These are phyloP conservation scores for Lanius ludovicianus DNA, from an alignment of 2,113 vertebrate genomes.

Conservation along the genomic window DNA sequence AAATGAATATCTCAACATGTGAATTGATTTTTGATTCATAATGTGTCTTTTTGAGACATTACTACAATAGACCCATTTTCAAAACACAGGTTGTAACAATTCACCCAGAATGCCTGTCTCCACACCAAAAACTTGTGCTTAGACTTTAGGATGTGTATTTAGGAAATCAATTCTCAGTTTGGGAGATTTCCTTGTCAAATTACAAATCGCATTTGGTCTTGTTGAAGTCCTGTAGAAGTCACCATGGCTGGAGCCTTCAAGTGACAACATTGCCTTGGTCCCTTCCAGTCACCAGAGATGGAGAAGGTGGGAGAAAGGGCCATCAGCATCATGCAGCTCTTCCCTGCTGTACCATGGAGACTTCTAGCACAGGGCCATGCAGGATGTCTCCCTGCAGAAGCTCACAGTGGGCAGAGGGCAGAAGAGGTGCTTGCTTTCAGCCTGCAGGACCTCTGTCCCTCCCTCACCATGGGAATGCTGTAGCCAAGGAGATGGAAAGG, in stretches of 20 bases:
- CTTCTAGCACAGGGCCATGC: neutral
- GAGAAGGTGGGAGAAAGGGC: neutral
- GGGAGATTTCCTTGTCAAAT: neutral
- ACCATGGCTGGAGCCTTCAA: neutral
- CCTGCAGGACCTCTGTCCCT: neutral
- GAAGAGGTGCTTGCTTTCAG: neutral
- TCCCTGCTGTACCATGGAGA: neutral
- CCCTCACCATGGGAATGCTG: neutral
- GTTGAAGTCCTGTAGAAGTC: neutral
- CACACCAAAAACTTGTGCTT: neutral
- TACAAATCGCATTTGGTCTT: neutral
- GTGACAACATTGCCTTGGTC: neutral
- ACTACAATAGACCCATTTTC: neutral
- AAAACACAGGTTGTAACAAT: neutral
- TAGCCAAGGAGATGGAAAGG: neutral
- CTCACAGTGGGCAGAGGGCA: accelerated
- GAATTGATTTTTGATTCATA: constrained; percentile 45
- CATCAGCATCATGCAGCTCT: neutral
- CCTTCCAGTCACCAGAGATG: neutral
- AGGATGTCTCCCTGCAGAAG: neutral
- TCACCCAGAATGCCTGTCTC: neutral
- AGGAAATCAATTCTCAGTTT: neutral
- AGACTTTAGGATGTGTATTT: neutral
- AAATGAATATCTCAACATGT: neutral
- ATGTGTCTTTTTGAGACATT: neutral